Evolutionary conservation across 2,888 invertebrate genomes (phyloP).

Genomic region (Limnephilus rhombicus): DNA sequence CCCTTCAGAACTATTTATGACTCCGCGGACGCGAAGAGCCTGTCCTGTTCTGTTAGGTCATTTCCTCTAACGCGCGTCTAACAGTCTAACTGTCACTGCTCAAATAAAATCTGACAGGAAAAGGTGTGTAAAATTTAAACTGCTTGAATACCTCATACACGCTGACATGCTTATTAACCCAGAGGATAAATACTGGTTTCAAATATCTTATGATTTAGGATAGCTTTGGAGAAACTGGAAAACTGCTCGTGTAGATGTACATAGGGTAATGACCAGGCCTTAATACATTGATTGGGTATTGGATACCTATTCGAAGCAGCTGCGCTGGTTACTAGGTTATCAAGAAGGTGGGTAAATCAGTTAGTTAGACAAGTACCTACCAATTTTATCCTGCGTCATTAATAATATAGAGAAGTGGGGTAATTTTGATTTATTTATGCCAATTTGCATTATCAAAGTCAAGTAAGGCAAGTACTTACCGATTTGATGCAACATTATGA

Average conservation of each 20-base stretch:
- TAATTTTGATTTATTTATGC: not conserved
- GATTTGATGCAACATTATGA: conserved; percentile 4
- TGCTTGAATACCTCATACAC: not conserved
- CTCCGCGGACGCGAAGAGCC: not conserved
- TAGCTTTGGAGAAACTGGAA: not conserved
- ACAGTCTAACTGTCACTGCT: not conserved
- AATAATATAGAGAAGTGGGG: not conserved
- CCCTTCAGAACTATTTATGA: not conserved
- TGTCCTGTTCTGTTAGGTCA: not conserved
- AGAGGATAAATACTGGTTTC: not conserved
- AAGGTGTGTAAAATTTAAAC: not conserved
- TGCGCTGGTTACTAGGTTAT: not conserved
- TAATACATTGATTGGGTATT: not conserved
- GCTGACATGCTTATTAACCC: not conserved
- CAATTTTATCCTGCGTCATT: no score
- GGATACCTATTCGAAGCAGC: not conserved
- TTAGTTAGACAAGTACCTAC: not conserved
- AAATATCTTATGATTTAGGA: not conserved
- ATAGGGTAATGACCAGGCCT: not conserved
- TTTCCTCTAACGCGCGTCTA: not conserved
- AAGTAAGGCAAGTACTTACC: not conserved
- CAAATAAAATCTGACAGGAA: not conserved
- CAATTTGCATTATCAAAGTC: not conserved
- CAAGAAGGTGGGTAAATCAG: not conserved
- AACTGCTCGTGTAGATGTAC: not conserved